Evolutionary conservation across 2,113 vertebrate genomes (phyloP), one percentile per base, ranked within the genome.

Genomic region (Barnardius zonarius): DNA sequence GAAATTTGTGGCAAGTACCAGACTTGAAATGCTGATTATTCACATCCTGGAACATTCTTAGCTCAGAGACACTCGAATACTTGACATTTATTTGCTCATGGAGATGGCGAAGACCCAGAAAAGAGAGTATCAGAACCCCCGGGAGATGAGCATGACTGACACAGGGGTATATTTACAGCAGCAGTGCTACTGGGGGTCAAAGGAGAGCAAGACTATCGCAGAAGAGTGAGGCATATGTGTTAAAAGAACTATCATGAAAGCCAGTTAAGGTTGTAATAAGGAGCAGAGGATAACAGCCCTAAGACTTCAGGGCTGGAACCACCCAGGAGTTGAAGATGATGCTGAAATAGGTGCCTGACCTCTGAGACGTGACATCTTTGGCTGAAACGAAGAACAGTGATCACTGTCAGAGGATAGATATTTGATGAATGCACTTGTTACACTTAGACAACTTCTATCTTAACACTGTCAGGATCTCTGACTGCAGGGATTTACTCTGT

Each of bases 181-280:
- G 14, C 1, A 41, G 7, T 25, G 11, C 9, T 86, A 11, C 4
- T 17, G 24, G 10, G 22, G 92, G 28, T 31, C 14, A 68, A 52
- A 52, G 19, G 6, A 31, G 6, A 68, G 5, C 5, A 39, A 35
- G 19, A 30, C 37, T 67, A 25, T 33, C 7, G 13, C 1, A 49
- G 37, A 44, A 27, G 23, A 77, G 7, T 0, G 6, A 85, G n/a
- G 14, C 6, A 3, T 9, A 25, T 54, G 7, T 33, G 14, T 76
- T 86, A 88, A 90, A 27, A 67, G 7, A 59, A 7, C 28, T 59
- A 17, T 48, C 17, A 20, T 3, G 6, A 10, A 5, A 39, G 5
- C 5, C n/a, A 43, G 13, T 4, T 1, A 1, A 49, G 10, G 16
- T 3, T 6, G 6, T 62, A 35, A 48, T 17, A 52, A 35, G 8